Conservation (phyloP, 2,797 vertebrate species). For the Sebastes melanostomus region DNA sequence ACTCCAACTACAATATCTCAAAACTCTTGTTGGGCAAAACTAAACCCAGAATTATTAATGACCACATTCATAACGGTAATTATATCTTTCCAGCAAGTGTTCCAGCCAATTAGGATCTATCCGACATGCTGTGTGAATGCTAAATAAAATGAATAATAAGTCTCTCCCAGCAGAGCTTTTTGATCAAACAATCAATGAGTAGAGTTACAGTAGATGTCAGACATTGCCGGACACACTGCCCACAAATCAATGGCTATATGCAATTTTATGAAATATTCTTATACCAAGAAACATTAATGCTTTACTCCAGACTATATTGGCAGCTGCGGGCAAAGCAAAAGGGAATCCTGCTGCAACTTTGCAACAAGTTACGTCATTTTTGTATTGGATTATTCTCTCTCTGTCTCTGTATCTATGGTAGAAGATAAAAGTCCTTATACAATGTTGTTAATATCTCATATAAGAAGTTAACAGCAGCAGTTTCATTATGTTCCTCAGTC, state of each 20-base stretch:
- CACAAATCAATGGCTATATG: slow-evolving; percentile 14
- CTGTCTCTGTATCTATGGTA: neutral
- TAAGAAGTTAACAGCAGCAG: neutral
- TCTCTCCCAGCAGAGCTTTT: neutral
- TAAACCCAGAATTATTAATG: neutral
- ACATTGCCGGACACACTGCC: neutral
- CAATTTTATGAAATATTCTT: slow-evolving; percentile 16
- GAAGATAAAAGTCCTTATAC: neutral
- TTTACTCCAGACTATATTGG: slow-evolving; percentile 19
- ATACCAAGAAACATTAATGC: slow-evolving; percentile 3
- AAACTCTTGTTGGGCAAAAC: neutral
- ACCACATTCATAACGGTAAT: neutral
- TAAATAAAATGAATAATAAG: slow-evolving; percentile 15
- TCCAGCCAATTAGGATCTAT: slow-evolving; percentile 12
- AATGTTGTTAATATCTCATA: neutral
- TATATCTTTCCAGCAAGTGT: neutral
- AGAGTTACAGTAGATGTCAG: slow-evolving; percentile 12
- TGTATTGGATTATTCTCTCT: slow-evolving; percentile 6
- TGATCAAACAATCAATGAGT: slow-evolving; percentile 12
- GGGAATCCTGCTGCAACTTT: slow-evolving; percentile 2
- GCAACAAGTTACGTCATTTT: neutral
- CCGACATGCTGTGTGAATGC: neutral
- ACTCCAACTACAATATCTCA: neutral
- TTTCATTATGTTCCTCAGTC: slow-evolving; percentile 8
- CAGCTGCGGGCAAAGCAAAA: slow-evolving; percentile 7